Evolutionary conservation across 2,113 vertebrate genomes (phyloP).

Genomic region (Spea bombifrons): DNA sequence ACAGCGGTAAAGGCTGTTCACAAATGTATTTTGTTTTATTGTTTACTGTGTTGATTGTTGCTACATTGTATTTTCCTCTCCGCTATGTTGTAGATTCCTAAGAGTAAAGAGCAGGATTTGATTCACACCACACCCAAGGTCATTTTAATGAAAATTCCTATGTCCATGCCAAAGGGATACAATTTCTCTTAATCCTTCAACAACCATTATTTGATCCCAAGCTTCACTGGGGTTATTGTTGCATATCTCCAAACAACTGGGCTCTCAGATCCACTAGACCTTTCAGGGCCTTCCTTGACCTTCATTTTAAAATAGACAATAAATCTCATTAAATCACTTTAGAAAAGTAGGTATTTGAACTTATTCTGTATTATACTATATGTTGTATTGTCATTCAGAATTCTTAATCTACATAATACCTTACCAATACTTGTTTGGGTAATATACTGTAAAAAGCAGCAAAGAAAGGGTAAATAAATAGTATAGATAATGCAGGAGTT

Average conservation of each 20-base stretch:
- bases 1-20: no score
- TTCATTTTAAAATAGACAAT: no score
- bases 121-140: constrained; percentile 85
- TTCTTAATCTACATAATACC: no score
- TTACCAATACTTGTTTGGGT: no score
- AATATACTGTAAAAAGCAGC: no score
- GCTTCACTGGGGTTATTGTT: constrained; percentile 64
- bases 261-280: constrained; percentile 38
- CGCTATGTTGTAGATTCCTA: constrained; percentile 62
- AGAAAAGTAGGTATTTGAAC: no score
- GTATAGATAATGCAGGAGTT: no score
- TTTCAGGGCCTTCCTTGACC: no score
- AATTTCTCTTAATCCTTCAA: constrained; percentile 84
- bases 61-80: constrained; percentile 23
- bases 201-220: constrained; percentile 74
- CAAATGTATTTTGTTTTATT: constrained; percentile 41
- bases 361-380: no score
- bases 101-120: constrained; percentile 70
- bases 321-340: no score
- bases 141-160: constrained; percentile 94
- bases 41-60: not conserved
- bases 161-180: constrained; percentile 78
- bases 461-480: no score
- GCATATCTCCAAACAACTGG: constrained; percentile 59
- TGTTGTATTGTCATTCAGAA: no score